A percentile compares a stretch with the other conserved stretches of the same genome.
phyloP scores from a whole-genome alignment of 1,140 invertebrate species.

The Drepana arcuata region DNA sequence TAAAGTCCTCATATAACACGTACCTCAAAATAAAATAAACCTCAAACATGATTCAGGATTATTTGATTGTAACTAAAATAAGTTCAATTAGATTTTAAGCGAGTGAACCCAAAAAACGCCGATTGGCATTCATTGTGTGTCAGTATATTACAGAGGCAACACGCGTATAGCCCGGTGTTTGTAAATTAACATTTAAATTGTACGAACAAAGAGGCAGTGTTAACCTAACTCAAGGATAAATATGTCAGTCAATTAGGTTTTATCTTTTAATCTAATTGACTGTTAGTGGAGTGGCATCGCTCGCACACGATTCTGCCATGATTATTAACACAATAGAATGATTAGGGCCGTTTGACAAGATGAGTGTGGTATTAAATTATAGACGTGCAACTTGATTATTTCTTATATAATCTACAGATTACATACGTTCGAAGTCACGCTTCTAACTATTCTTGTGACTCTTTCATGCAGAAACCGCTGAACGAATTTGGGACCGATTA shows the following conservation, averaged over 20 bases:
- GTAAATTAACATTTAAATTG: conserved; percentile 5
- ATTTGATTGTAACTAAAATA: too few species aligned
- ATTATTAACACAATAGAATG: neutral
- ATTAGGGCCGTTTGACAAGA: neutral
- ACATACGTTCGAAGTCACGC: too few species aligned
- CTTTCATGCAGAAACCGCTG: too few species aligned
- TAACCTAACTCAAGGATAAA: conserved; percentile 9
- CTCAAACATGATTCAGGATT: too few species aligned
- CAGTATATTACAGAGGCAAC: conserved; percentile 32
- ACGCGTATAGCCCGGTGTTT: conserved; percentile 11
- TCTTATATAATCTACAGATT: too few species aligned
- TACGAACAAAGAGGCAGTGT: conserved; percentile 7
- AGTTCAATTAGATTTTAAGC: too few species aligned
- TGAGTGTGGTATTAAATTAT: too few species aligned
- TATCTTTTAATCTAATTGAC: neutral
- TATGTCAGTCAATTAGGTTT: neutral
- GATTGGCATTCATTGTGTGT: conserved; percentile 33
- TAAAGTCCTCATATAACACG: too few species aligned
- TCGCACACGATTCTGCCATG: neutral
- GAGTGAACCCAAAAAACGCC: conserved; percentile 28
- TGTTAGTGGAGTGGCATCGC: neutral
- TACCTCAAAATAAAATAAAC: too few species aligned
- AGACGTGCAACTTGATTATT: too few species aligned
- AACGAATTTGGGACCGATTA: too few species aligned
- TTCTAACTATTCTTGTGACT: too few species aligned